phyloP scores from a whole-genome alignment of 2,797 vertebrate species.

The Mormyrops attenuatus region DNA sequence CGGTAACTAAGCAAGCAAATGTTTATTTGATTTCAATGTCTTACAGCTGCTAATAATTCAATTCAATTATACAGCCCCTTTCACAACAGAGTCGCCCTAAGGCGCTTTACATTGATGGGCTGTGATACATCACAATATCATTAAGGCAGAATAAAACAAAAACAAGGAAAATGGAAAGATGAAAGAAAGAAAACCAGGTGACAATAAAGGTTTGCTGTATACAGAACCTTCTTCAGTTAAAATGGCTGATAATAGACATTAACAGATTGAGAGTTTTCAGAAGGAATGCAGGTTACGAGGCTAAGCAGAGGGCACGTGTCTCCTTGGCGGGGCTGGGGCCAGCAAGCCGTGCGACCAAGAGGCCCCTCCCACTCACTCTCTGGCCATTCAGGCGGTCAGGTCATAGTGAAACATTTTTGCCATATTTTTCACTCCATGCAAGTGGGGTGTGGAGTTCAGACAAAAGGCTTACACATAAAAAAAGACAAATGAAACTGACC shows the following conservation, averaged over 20 bases:
- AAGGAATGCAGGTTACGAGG: neutral
- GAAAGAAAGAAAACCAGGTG: too few relatives aligned
- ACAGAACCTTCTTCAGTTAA: neutral
- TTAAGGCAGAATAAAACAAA: too few relatives aligned
- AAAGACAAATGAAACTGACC: neutral
- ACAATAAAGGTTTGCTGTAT: neutral
- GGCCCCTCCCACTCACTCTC: neutral
- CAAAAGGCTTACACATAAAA: neutral
- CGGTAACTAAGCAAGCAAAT: neutral
- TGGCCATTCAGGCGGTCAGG: neutral
- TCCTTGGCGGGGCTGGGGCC: neutral
- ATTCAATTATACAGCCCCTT: too few relatives aligned
- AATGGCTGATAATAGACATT: neutral
- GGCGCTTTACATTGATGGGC: too few relatives aligned
- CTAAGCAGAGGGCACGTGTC: too few relatives aligned
- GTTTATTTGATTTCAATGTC: neutral
- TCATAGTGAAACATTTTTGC: neutral
- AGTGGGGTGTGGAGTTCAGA: constrained; percentile 4
- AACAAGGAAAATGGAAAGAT: too few relatives aligned
- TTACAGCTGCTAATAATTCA: neutral
- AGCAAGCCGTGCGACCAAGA: neutral
- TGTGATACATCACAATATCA: too few relatives aligned
- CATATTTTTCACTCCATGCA: neutral
- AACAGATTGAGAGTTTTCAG: neutral
- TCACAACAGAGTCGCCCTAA: too few relatives aligned